Evolutionary conservation across 53 echinoderm and acorn worm genomes (phyloP), one percentile per base, ranked within the genome.

Genomic region (Antedon mediterranea): DNA sequence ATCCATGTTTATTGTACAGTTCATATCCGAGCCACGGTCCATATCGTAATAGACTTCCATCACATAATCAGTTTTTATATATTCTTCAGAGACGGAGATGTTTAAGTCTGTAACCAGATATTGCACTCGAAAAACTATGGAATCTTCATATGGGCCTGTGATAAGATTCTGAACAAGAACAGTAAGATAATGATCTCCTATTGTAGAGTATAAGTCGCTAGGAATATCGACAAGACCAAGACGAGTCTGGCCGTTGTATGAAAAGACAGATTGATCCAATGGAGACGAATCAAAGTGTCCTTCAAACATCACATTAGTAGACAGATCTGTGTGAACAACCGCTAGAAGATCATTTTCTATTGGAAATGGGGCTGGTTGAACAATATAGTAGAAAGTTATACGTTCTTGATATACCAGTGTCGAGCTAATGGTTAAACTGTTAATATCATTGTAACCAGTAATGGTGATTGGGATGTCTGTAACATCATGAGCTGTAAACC

Each of bases 391-490:
- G 23, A 57, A 57, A 18, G 57, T 57, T 15, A 57, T 57, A 26
- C 23, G 23, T 26, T 57, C 57, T 57, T 57, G 9, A 23, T 11
- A 57, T 57, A 11, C 23, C 57, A 57, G 15, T 23, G 9, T 78
- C 28, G 78, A 85, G 32, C 81, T 82, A 26, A 93, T 79, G 3
- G 79, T 75, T 13, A 85, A 71, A 88, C 90, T 88, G 73, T 90
- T 93, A 71, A 93, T 90, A 9, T 88, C 76, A 75, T 93, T 93
- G 0, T 88, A 93, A 26, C 85, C 93, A 37, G 89, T 90, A 77
- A 93, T 84, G 28, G 44, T 77, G 5, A 93, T 57, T 23, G 57
- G 57, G 9, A 57, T 26, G 14, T 6, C 23, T 26, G 23, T 57
- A 2, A 26, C 57, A 18, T 57, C 57, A 26, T 57, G 57, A 23